Conservation (phyloP, 2,888 invertebrate species). For the Parelbella ahira region DNA sequence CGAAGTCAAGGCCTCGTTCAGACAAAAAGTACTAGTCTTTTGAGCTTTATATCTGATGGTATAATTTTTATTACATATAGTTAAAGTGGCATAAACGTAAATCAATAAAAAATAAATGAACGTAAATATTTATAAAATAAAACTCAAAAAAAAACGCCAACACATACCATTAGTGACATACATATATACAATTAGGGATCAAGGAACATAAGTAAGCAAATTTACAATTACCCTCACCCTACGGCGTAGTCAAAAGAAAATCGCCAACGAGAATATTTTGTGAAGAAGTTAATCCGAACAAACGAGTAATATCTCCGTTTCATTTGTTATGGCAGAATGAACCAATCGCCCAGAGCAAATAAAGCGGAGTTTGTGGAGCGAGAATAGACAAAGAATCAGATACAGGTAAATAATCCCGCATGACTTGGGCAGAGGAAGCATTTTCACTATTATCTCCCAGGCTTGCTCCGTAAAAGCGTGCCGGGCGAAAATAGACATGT, state of each 20-base stretch:
- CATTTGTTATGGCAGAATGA: constrained; percentile 69
- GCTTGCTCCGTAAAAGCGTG: constrained; percentile 44
- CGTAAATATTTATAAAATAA: too few relatives aligned
- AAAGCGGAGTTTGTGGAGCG: constrained; percentile 69
- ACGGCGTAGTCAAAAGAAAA: constrained; percentile 34
- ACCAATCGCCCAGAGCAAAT: constrained; percentile 71
- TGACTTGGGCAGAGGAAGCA: constrained; percentile 57
- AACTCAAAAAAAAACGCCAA: too few relatives aligned
- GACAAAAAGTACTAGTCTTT: too few relatives aligned
- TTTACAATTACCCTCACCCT: constrained; percentile 22
- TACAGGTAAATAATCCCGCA: constrained; percentile 73
- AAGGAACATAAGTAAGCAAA: too few relatives aligned
- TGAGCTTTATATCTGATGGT: too few relatives aligned
- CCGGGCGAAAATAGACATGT: constrained; percentile 43
- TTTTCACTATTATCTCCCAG: constrained; percentile 54
- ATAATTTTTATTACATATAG: too few relatives aligned
- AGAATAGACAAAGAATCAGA: constrained; percentile 75
- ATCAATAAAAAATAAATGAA: too few relatives aligned
- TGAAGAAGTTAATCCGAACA: constrained; percentile 57
- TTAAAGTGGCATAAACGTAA: too few relatives aligned
- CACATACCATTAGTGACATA: too few relatives aligned
- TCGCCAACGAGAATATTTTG: constrained; percentile 42
- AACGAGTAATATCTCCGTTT: constrained; percentile 66
- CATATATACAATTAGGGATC: too few relatives aligned
- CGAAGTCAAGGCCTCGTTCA: too few relatives aligned